Evolutionary conservation across 1,140 invertebrate species (phyloP).

Genomic region (Bombyx mandarina): DNA sequence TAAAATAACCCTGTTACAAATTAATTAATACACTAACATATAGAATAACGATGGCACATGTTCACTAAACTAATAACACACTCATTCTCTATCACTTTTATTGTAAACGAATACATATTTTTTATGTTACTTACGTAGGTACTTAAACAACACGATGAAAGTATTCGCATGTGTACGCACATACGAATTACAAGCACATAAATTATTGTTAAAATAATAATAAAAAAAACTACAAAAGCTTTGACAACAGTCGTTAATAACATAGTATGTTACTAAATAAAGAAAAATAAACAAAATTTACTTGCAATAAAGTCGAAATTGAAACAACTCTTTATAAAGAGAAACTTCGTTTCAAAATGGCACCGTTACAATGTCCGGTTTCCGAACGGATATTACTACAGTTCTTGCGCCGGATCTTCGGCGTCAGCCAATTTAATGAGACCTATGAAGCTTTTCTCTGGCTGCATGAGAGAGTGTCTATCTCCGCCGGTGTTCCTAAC

Average conservation of each 20-base stretch:
- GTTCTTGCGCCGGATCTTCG: conserved; percentile 43
- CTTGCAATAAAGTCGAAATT: neutral
- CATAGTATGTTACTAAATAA: neutral
- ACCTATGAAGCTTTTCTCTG: conserved; percentile 85
- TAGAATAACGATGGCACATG: too few relatives aligned
- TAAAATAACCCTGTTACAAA: too few relatives aligned
- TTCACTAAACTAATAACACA: too few relatives aligned
- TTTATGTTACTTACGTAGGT: too few relatives aligned
- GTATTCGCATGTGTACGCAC: too few relatives aligned
- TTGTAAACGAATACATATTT: too few relatives aligned
- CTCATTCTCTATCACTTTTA: too few relatives aligned
- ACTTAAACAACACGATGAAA: too few relatives aligned
- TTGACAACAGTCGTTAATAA: neutral
- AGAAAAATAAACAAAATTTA: too few relatives aligned
- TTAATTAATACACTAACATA: too few relatives aligned
- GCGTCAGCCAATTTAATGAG: conserved; percentile 80
- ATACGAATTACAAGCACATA: too few relatives aligned
- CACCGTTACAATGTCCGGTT: neutral
- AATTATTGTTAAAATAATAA: too few relatives aligned
- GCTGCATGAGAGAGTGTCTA: conserved; percentile 79
- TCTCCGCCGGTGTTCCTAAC: conserved; percentile 78
- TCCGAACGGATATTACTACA: conserved; percentile 19
- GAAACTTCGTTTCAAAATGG: neutral
- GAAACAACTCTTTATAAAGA: neutral
- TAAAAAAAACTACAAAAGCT: neutral